These are phyloP conservation scores for Dicycla oo DNA, from an alignment of 2,888 invertebrate genomes.

Conservation along the genomic window DNA sequence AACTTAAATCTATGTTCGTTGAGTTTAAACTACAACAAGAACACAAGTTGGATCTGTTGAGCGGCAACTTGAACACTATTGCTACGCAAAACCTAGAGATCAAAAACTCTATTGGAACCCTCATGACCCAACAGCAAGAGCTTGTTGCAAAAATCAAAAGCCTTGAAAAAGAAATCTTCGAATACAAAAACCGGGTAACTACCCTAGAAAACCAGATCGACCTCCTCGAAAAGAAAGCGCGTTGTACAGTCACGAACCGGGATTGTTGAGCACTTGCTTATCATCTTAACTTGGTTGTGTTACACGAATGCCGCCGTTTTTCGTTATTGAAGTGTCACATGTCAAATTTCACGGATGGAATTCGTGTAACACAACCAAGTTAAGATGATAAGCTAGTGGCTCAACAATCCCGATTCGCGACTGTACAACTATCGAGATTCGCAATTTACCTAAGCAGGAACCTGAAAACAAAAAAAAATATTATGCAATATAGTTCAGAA, in stretches of 20 bases:
- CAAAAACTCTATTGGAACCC: neutral
- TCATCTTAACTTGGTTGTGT: too few relatives aligned
- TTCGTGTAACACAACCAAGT: too few relatives aligned
- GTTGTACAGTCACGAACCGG: too few relatives aligned
- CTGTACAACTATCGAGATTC: neutral
- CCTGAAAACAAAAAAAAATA: neutral
- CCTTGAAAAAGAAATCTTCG: neutral
- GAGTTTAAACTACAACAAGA: neutral
- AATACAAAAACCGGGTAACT: neutral
- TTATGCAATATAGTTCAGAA: too few relatives aligned
- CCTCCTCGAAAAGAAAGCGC: neutral
- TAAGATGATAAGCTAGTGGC: too few relatives aligned
- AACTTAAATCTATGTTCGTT: neutral
- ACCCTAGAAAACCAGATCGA: neutral
- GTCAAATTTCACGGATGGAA: too few relatives aligned
- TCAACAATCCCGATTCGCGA: too few relatives aligned
- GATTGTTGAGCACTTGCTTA: too few relatives aligned
- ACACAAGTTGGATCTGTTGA: neutral
- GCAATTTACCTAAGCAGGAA: neutral
- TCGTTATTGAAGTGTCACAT: too few relatives aligned
- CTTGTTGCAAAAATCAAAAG: neutral
- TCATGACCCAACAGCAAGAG: neutral
- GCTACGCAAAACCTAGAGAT: neutral
- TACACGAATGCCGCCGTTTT: too few relatives aligned
- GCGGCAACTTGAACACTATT: neutral